phyloP scores from a whole-genome alignment of 2,797 vertebrate genomes.

The Xiphophorus birchmanni region DNA sequence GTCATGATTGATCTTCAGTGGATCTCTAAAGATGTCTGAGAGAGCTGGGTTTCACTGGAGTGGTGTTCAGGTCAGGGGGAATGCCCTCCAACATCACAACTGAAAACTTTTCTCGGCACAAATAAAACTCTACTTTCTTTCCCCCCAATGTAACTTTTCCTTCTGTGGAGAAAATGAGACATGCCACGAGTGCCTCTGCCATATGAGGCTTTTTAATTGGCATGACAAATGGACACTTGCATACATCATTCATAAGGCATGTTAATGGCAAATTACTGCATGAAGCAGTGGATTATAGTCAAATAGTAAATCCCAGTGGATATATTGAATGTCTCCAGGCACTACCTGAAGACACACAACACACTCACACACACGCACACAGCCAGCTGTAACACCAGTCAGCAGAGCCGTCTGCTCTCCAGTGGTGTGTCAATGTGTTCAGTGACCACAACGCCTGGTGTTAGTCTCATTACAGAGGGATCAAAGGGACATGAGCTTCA shows the following conservation, averaged over 20 bases:
- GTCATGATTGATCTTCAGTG: conserved; percentile 82
- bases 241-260: conserved; percentile 54
- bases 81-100: conserved; percentile 52
- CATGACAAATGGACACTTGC: conserved; percentile 59
- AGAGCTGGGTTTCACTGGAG: conserved; percentile 68
- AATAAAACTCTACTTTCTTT: conserved; percentile 14
- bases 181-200: conserved; percentile 30
- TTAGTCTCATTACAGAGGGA: conserved; percentile 79
- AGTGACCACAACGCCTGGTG: conserved; percentile 77
- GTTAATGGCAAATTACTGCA: conserved; percentile 48
- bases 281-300: conserved; percentile 42
- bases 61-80: conserved; percentile 58
- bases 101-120: conserved; percentile 52
- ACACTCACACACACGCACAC: conserved; percentile 26
- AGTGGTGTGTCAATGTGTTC: conserved; percentile 75
- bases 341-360: conserved; percentile 52
- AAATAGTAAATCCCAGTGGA: conserved; percentile 58
- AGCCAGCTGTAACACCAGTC: conserved; percentile 35
- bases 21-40: conserved; percentile 78
- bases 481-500: conserved; percentile 80
- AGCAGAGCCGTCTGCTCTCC: conserved; percentile 64
- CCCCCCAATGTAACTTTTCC: conserved; percentile 28
- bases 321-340: conserved; percentile 55
- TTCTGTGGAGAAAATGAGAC: conserved; percentile 27
- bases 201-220: conserved; percentile 47